These are phyloP conservation scores for Seira musarum DNA, from an alignment of 2,888 invertebrate genomes.

Conservation along the genomic window DNA sequence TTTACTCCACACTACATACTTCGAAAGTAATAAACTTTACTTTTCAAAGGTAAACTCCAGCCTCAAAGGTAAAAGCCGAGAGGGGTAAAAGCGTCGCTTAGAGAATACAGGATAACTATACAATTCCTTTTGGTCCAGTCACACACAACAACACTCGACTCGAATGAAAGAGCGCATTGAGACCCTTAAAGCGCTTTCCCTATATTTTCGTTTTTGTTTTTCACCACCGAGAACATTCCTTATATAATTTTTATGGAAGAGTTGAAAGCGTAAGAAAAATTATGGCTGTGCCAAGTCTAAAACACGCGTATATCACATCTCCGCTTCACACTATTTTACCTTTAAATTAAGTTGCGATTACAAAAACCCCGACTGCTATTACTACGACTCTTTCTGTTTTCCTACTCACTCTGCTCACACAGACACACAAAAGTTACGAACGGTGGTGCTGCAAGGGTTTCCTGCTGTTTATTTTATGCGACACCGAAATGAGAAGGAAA, in stretches of 20 bases:
- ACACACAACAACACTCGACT: neutral
- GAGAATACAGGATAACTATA: conserved; percentile 16
- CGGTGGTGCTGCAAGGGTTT: neutral
- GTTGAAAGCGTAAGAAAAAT: neutral
- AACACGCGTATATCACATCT: neutral
- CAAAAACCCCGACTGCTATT: too few species aligned
- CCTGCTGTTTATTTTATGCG: conserved; percentile 10
- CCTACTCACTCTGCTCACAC: neutral
- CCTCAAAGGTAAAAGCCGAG: conserved; percentile 37
- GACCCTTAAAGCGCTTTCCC: conserved; percentile 43
- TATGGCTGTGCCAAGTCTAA: conserved; percentile 1
- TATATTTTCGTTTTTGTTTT: neutral
- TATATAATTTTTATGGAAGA: neutral
- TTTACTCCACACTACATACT: neutral
- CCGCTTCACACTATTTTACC: neutral
- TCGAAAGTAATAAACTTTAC: conserved; percentile 36
- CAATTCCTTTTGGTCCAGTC: neutral
- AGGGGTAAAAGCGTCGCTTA: neutral
- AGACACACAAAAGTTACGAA: neutral
- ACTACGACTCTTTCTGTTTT: too few species aligned
- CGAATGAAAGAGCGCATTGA: conserved; percentile 48
- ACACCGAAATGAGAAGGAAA: neutral
- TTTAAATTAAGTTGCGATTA: conserved; percentile 19
- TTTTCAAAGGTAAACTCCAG: neutral
- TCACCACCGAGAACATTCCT: neutral